phyloP scores from a whole-genome alignment of 1,140 invertebrate species.

The Portunus trituberculatus region DNA sequence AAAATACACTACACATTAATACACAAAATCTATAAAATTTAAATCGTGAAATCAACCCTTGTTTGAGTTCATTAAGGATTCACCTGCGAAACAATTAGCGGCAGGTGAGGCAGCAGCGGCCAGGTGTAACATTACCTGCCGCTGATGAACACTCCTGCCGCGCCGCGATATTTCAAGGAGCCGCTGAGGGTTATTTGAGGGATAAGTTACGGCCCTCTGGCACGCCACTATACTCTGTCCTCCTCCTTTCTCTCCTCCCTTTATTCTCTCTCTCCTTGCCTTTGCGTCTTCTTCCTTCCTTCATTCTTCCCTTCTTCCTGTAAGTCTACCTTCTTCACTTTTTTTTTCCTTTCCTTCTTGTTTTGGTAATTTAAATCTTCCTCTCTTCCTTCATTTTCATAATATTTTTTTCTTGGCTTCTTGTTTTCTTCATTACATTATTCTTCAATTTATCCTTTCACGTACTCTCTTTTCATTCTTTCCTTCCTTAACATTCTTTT shows the following conservation, averaged over 20 bases:
- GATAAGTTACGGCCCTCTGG: background rate
- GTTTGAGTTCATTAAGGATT: background rate
- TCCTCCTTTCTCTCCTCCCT: background rate
- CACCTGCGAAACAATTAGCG: background rate
- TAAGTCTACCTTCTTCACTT: background rate
- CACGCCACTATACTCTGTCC: background rate
- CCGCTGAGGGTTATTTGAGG: background rate
- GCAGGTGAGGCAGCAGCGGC: background rate
- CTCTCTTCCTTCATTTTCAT: too few species aligned
- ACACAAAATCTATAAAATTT: too few species aligned
- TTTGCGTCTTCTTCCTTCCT: background rate
- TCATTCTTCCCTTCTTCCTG: background rate
- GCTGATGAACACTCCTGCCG: background rate
- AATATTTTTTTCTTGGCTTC: too few species aligned
- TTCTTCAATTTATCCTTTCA: too few species aligned
- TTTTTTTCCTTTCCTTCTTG: too few species aligned
- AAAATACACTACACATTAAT: too few species aligned
- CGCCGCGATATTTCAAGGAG: constrained; percentile 1
- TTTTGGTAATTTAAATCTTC: too few species aligned
- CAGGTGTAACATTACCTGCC: background rate
- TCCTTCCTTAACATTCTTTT: too few species aligned
- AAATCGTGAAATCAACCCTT: background rate
- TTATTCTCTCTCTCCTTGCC: background rate
- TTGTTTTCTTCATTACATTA: too few species aligned
- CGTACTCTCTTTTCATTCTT: too few species aligned